Evolutionary conservation across 2,113 vertebrate genomes (phyloP).

Genomic region (Sapayoa aenigma): DNA sequence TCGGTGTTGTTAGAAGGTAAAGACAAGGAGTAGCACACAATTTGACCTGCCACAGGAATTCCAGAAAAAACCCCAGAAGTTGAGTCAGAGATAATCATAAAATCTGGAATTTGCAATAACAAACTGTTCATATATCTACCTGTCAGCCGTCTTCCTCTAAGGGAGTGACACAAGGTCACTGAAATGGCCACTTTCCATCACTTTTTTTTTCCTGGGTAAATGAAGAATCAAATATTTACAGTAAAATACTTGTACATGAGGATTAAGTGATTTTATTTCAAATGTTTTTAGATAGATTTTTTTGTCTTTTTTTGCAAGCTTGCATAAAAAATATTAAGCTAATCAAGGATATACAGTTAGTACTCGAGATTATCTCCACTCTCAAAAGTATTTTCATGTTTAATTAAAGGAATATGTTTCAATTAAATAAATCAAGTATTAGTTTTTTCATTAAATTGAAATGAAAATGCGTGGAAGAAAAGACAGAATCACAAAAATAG

Average conservation of each 20-base stretch:
- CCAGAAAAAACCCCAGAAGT: slow-evolving; percentile 96
- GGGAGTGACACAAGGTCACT: slow-evolving; percentile 87
- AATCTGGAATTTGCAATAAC: slow-evolving; percentile 98
- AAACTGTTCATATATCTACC: slow-evolving; percentile 98
- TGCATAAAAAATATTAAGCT: background rate
- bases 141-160: slow-evolving; percentile 93
- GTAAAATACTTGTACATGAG: background rate
- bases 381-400: background rate
- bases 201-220: slow-evolving; percentile 63
- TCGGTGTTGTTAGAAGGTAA: slow-evolving; percentile 87
- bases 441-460: background rate
- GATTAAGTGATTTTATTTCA: background rate
- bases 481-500: background rate
- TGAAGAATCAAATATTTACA: slow-evolving; percentile 71
- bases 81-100: slow-evolving; percentile 96
- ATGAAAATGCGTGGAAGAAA: background rate
- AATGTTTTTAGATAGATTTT: background rate
- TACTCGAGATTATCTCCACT: background rate
- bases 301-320: background rate
- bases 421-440: background rate
- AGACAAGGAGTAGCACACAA: slow-evolving; percentile 74
- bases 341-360: background rate
- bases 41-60: slow-evolving; percentile 91
- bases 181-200: slow-evolving; percentile 87
- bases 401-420: background rate